Evolutionary conservation across 1,140 invertebrate genomes (phyloP).

Genomic region (Lordiphosa stackelbergi): DNA sequence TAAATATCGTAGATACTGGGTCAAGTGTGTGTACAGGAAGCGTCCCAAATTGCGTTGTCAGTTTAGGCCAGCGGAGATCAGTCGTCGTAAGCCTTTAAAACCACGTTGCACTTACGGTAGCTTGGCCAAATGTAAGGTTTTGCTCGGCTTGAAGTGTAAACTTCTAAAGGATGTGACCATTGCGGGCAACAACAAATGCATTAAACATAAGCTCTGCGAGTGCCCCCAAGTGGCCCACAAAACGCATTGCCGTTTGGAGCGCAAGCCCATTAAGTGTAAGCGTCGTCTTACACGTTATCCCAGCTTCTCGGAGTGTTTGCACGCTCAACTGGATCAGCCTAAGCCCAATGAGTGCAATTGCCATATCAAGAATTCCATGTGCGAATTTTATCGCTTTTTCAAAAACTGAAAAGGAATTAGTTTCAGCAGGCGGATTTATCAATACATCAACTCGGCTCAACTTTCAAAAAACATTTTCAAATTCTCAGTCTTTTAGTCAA

Average conservation of each 20-base stretch:
- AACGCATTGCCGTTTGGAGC: background rate
- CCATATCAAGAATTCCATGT: background rate
- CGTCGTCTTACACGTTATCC: slow-evolving; percentile 29
- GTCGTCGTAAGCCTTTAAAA: background rate
- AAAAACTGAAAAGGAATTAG: background rate
- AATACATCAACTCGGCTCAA: too few species aligned
- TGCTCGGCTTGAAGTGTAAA: slow-evolving; percentile 3
- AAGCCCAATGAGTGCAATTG: slow-evolving; percentile 27
- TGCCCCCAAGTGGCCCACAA: background rate
- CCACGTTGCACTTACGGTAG: background rate
- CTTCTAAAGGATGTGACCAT: too few species aligned
- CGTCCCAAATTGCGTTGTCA: slow-evolving; percentile 13
- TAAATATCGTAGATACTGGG: slow-evolving; percentile 29
- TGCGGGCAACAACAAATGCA: background rate
- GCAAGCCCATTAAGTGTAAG: background rate
- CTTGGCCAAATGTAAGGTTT: background rate
- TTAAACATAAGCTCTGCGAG: slow-evolving; percentile 13
- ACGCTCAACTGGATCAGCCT: background rate
- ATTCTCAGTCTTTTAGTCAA: too few species aligned
- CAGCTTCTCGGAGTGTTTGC: slow-evolving; percentile 39
- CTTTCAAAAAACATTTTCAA: too few species aligned
- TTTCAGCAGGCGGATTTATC: background rate
- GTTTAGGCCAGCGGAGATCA: background rate
- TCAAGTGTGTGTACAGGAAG: slow-evolving; percentile 16
- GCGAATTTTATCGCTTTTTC: slow-evolving; percentile 9